Base-by-base conservation (phyloP, 2,888 invertebrate genomes). In the Halictus quadricinctus region DNA sequence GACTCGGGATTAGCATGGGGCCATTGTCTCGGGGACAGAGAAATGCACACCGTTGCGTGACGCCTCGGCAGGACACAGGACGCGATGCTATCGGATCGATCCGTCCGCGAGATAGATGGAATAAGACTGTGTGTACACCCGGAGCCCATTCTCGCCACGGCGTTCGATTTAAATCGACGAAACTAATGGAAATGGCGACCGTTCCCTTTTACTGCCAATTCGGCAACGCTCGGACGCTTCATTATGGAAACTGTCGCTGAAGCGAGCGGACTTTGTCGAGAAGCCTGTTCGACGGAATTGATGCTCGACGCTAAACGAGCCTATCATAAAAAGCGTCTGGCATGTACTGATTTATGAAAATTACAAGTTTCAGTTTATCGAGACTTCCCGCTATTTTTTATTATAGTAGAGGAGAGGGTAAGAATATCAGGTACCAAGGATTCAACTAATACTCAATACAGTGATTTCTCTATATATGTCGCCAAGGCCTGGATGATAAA, bases 1-100 rank as follows among this genome's bases (percentile, higher is more conserved):
- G 89, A 66, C 83, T 75, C 88, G 87, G 88, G 88, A 92, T 92
- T 92, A 92, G 92, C 92, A 92, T 92, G 90, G 88, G 89, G 88
- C 88, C 90, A 91, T 92, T 91, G 92, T 92, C 90, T 91, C 86
- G 58, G 72, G 79, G 89, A 85, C 41, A 43, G 87, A 80, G 83
- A 82, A 80, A 83, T 83, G 85, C 79, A 76, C 80, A 74, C 88
- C 83, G 78, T 88, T 77, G 84, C 87, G 81, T 83, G 87, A 89
- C 87, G 74, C 29, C 72, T 77, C 81, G 81, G 10, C 77, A 85
- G 80, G 87, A 81, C 76, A 82, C 83, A 29, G 18, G 15, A 8
- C 76, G 84, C 87, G 83, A 88, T 87, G 87, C 85, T 87, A 88
- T 90, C 87, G 87, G 86, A 92, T 91, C 90, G 91, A 92, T 87